These are phyloP conservation scores for Anaspis maculata DNA, from an alignment of 2,888 invertebrate species.

Conservation along the genomic window DNA sequence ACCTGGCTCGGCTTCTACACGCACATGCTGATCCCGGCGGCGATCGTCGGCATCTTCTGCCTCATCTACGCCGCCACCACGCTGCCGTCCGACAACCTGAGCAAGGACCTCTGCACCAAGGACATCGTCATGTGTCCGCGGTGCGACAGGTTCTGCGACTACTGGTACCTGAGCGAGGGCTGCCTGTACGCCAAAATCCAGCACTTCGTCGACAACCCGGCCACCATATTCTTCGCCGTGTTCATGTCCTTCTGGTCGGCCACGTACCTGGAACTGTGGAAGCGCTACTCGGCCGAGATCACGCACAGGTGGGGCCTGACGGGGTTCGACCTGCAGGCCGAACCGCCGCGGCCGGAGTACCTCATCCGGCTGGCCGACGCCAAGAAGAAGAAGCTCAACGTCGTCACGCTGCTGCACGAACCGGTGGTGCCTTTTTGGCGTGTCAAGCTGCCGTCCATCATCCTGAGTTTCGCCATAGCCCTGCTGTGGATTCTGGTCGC, in stretches of 20 bases:
- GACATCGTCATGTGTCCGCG: conserved; percentile 72
- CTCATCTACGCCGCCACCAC: conserved; percentile 53
- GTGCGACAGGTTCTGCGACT: conserved; percentile 68
- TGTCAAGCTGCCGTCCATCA: conserved; percentile 59
- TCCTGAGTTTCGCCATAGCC: conserved; percentile 63
- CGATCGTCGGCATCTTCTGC: conserved; percentile 58
- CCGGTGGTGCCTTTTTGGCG: conserved; percentile 72
- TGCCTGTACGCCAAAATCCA: conserved; percentile 65
- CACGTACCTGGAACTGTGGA: conserved; percentile 76
- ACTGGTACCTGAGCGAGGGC: conserved; percentile 62
- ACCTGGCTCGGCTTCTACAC: conserved; percentile 83
- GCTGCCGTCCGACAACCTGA: conserved; percentile 40
- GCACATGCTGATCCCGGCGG: conserved; percentile 69
- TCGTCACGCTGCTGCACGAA: conserved; percentile 53
- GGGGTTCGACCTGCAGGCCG: conserved; percentile 63
- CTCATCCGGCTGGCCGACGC: conserved; percentile 51
- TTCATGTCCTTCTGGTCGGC: conserved; percentile 80
- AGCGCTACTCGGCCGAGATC: conserved; percentile 66
- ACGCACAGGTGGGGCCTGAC: conserved; percentile 77
- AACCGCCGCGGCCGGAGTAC: conserved; percentile 72
- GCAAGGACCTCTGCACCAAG: conserved; percentile 52
- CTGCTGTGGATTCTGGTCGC: conserved; percentile 54
- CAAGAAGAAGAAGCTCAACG: conserved; percentile 47
- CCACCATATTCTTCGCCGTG: conserved; percentile 68
- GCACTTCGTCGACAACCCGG: conserved; percentile 75